Conservation (phyloP, 2,113 vertebrate species). For the Corythaixoides concolor region DNA sequence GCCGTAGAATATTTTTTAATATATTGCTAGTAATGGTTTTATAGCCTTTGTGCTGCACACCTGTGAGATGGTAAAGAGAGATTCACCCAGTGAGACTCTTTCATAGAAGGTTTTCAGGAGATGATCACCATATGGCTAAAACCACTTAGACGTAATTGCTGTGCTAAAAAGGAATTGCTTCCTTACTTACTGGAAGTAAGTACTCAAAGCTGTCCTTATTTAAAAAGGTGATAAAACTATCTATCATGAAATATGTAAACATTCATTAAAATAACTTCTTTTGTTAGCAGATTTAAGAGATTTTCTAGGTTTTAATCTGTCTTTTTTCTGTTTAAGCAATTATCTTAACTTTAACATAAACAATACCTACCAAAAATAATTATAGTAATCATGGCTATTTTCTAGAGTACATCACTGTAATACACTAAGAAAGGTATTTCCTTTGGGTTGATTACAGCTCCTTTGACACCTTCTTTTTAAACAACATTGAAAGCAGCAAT, state of each 20-base stretch:
- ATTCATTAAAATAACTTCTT: neutral
- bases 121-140: neutral
- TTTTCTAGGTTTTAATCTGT: neutral
- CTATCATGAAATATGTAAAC: neutral
- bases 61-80: neutral
- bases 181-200: no score
- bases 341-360: neutral
- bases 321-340: neutral
- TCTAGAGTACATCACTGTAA: neutral
- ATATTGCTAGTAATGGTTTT: neutral
- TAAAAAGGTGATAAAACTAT: neutral
- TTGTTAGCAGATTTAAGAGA: neutral
- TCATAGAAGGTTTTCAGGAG: neutral
- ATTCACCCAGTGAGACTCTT: neutral
- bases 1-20: neutral
- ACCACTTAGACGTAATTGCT: neutral
- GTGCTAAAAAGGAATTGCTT: neutral
- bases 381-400: neutral
- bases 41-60: neutral
- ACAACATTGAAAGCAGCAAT: neutral
- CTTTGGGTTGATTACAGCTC: neutral
- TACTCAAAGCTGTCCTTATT: neutral
- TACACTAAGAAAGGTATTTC: neutral
- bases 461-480: constrained; percentile 1
- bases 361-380: neutral